Base-by-base conservation (phyloP, 2,888 invertebrate species). In the Meteorus cinctellus region DNA sequence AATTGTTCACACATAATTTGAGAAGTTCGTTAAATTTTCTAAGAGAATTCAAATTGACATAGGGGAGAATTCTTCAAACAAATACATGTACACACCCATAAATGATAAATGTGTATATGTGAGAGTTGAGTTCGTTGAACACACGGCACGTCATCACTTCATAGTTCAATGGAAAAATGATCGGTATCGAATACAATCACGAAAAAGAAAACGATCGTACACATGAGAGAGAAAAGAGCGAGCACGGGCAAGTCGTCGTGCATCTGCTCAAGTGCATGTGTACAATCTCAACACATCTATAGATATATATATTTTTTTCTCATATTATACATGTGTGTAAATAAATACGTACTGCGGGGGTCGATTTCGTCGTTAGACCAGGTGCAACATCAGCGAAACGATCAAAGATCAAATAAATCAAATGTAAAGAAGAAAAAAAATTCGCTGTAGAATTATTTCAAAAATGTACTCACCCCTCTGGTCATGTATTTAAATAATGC, bases 371-470 rank as follows among this genome's bases (percentile, higher is more conserved):
- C 55, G 55, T 55, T 55, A 19, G 51, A 62, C 71, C 67, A 72
- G 76, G 65, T 59, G 77, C 71, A 66, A 55, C 55, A 55, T 55
- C 55, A 19, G 19, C 19, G 10, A 19, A 55, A 55, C 55, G 55
- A 55, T 55, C 19, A 55, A 8, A 55, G 55, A 55, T 55, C 55
- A 55, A 55, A 55, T 55, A 55, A 55, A 55, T 55, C 55, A 55
- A 19, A 77, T 69, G 83, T 81, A 83, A 80, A 84, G 84, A 84
- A 85, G 84, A 24, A 24, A 10, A 10, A 55, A 55, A 55, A 8
- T 41, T 41, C 8, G 12, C 41, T 12, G 41, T 41, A 0, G 12
- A 12, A 41, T 24, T 12, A 41, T 12, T 41, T 41, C 12, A 41
- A 41, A 41, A 41, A 12, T 41, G 8, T 12, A 41, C 12, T 12